Conservation (phyloP, 2,797 vertebrate genomes). For the Dipus sagitta region DNA sequence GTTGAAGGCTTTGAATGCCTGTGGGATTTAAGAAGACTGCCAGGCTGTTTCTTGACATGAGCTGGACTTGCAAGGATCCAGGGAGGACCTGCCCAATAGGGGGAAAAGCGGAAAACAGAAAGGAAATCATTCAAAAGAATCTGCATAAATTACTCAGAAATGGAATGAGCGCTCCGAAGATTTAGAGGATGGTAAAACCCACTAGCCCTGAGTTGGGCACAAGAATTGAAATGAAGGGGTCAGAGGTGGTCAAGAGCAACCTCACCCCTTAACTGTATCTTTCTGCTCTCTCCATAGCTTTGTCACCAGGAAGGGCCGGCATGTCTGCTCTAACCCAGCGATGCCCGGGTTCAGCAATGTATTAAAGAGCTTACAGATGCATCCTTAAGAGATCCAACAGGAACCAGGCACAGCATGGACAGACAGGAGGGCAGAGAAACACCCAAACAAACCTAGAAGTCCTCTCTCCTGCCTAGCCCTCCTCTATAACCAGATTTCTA, state of each 20-base stretch:
- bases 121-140: neutral
- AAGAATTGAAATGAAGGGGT: neutral
- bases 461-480: neutral
- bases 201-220: neutral
- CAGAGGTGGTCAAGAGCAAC: neutral
- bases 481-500: neutral
- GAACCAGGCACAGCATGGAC: neutral
- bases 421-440: neutral
- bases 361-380: neutral
- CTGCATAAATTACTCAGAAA: neutral
- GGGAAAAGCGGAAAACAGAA: neutral
- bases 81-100: neutral
- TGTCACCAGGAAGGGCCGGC: neutral
- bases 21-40: neutral
- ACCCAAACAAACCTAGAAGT: neutral
- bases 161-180: too few relatives aligned
- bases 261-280: neutral
- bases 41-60: neutral
- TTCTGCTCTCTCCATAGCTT: slow-evolving; percentile 49
- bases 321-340: neutral
- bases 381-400: neutral
- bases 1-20: neutral
- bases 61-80: neutral
- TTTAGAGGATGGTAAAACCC: neutral
- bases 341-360: slow-evolving; percentile 18